These are phyloP conservation scores for Eucidaris tribuloides DNA, from an alignment of 35 echinoderm and acorn worm genomes.

Conservation along the genomic window DNA sequence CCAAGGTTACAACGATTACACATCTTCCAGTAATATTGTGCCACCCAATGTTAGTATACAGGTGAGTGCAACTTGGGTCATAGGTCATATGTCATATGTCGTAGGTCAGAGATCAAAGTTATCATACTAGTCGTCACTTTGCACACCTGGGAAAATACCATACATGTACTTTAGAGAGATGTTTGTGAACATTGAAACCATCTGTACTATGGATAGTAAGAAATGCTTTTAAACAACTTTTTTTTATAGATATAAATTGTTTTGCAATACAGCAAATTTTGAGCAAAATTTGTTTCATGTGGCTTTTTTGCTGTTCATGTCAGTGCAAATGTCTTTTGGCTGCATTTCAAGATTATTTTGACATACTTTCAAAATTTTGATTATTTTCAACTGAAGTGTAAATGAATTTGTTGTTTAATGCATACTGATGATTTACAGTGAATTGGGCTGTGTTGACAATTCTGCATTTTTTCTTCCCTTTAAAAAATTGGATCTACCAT, in stretches of 20 bases:
- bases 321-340: too few relatives aligned
- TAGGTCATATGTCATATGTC: not conserved
- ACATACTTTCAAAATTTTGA: too few relatives aligned
- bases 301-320: too few relatives aligned
- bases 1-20: conserved; percentile 46
- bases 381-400: too few relatives aligned
- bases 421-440: too few relatives aligned
- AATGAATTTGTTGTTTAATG: too few relatives aligned
- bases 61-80: conserved; percentile 29
- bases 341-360: too few relatives aligned
- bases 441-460: too few relatives aligned
- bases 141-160: not conserved
- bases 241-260: too few relatives aligned
- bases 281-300: not conserved
- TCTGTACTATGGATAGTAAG: not conserved
- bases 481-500: too few relatives aligned
- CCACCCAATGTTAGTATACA: conserved; percentile 99
- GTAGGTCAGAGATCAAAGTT: not conserved
- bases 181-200: not conserved
- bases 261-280: too few relatives aligned
- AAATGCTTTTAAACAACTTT: not conserved
- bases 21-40: conserved; percentile 11
- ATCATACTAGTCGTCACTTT: not conserved
- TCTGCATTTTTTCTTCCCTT: too few relatives aligned
- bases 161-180: not conserved